These are phyloP conservation scores for Meloidogyne hapla DNA, from an alignment of 1,140 invertebrate genomes.

Conservation along the genomic window DNA sequence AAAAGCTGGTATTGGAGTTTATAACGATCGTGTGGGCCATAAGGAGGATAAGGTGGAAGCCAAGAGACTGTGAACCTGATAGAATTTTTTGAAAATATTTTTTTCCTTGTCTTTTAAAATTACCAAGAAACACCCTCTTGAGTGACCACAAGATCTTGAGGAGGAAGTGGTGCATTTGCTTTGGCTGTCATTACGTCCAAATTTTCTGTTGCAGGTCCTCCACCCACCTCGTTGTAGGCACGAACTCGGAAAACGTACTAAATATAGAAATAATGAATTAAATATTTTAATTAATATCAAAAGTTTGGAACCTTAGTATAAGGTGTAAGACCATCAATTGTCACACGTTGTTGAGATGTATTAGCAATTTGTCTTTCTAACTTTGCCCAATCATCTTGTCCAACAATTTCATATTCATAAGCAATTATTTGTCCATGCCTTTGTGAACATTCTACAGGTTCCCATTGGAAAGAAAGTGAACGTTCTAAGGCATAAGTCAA, in stretches of 20 bases:
- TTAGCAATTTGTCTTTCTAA: constrained; percentile 64
- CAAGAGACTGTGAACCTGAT: constrained; percentile 37
- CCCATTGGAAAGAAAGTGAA: constrained; percentile 54
- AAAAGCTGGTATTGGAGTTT: constrained; percentile 62
- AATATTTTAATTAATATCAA: constrained; percentile 4
- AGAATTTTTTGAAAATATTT: not conserved
- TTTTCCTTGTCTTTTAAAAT: not conserved
- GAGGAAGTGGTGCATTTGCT: constrained; percentile 61
- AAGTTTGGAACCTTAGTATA: constrained; percentile 42
- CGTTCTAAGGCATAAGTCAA: constrained; percentile 60
- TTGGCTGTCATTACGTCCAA: constrained; percentile 64
- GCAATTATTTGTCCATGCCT: constrained; percentile 60
- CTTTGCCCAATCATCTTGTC: constrained; percentile 63
- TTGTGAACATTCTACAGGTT: constrained; percentile 63
- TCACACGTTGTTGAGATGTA: constrained; percentile 57
- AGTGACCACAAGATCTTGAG: constrained; percentile 63
- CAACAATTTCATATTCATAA: constrained; percentile 63
- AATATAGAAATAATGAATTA: too few relatives aligned
- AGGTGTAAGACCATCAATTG: constrained; percentile 63
- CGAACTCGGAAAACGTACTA: constrained; percentile 51
- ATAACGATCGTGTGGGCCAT: constrained; percentile 63
- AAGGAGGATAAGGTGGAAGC: constrained; percentile 55
- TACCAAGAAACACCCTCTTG: constrained; percentile 54
- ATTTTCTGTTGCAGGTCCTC: constrained; percentile 63
- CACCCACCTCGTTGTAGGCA: constrained; percentile 60